Conservation (phyloP, 2,797 vertebrate species). For the Enoplosus armatus region DNA sequence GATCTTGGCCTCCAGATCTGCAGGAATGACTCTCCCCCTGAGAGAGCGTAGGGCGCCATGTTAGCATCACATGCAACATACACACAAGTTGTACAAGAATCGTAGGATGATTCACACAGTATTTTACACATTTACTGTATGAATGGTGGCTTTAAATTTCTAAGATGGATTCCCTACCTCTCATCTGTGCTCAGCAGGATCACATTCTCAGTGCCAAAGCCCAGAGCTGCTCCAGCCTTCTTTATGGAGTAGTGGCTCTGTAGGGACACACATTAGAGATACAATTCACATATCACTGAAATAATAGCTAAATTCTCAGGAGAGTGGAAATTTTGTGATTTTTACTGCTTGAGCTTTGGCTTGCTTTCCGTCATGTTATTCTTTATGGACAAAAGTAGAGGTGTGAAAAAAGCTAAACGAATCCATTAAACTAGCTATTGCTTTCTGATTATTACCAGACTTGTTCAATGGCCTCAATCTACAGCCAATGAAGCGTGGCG, state of each 20-base stretch:
- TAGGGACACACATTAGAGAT: constrained; percentile 34
- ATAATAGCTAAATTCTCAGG: background rate
- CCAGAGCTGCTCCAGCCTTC: constrained; percentile 96
- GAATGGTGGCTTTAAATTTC: background rate
- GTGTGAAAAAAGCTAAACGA: constrained; percentile 25
- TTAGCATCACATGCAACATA: constrained; percentile 3
- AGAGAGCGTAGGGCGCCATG: constrained; percentile 43
- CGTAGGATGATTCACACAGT: too few relatives aligned
- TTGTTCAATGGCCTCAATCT: constrained; percentile 35
- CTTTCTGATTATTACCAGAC: constrained; percentile 29
- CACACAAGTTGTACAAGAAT: too few relatives aligned
- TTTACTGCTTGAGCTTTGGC: constrained; percentile 2
- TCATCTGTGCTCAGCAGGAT: constrained; percentile 96
- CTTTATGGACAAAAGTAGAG: constrained; percentile 33
- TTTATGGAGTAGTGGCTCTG: constrained; percentile 99
- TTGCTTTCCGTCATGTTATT: constrained; percentile 16
- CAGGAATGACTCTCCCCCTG: constrained; percentile 97
- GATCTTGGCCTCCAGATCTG: constrained; percentile 97
- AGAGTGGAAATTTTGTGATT: background rate
- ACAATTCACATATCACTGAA: background rate
- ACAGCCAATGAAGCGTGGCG: constrained; percentile 31
- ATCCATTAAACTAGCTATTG: constrained; percentile 30
- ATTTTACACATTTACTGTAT: background rate
- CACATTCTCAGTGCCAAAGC: constrained; percentile 97
- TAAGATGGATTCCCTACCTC: constrained; percentile 80